phyloP scores from a whole-genome alignment of 2,113 vertebrate species.

The Oryzias melastigma region DNA sequence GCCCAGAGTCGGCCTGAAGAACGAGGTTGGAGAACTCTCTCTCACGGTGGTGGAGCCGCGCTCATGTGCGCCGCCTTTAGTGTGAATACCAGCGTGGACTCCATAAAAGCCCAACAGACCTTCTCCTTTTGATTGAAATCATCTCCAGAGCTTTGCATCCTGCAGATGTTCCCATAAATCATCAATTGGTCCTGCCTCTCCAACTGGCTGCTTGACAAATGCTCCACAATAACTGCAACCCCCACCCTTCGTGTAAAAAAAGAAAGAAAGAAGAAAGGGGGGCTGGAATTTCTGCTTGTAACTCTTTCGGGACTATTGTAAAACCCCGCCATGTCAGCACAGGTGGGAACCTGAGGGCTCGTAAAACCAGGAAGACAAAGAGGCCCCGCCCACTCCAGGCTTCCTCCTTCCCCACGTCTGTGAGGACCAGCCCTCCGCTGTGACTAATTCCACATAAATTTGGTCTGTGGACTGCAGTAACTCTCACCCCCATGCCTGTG shows the following conservation, averaged over 20 bases:
- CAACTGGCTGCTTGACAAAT: slow-evolving; percentile 83
- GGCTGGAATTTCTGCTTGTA: slow-evolving; percentile 83
- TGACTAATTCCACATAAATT: slow-evolving; percentile 71
- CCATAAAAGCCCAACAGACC: slow-evolving; percentile 47
- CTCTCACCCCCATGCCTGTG: slow-evolving; percentile 48
- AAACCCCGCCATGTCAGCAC: slow-evolving; percentile 78
- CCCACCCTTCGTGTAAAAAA: slow-evolving; percentile 64
- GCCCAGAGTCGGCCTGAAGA: slow-evolving; percentile 10
- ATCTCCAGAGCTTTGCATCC: slow-evolving; percentile 61
- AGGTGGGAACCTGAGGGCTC: slow-evolving; percentile 80
- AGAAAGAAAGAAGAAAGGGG: slow-evolving; percentile 10
- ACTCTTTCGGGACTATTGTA: slow-evolving; percentile 80
- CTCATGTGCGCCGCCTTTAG: slow-evolving; percentile 48
- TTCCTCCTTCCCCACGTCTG: slow-evolving; percentile 57
- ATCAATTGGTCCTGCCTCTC: slow-evolving; percentile 73
- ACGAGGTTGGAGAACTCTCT: slow-evolving; percentile 48
- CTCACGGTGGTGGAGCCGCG: slow-evolving; percentile 47
- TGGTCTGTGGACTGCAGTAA: slow-evolving; percentile 48
- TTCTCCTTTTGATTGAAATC: slow-evolving; percentile 66
- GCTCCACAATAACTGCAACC: slow-evolving; percentile 76
- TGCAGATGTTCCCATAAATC: slow-evolving; percentile 86
- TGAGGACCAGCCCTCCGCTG: slow-evolving; percentile 44
- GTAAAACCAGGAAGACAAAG: slow-evolving; percentile 66
- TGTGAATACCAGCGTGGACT: slow-evolving; percentile 51
- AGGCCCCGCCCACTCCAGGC: slow-evolving; percentile 34